A percentile compares a stretch with the other conserved stretches of the same genome.
Conservation (phyloP, 2,113 vertebrate genomes). For the Gavialis gangeticus region DNA sequence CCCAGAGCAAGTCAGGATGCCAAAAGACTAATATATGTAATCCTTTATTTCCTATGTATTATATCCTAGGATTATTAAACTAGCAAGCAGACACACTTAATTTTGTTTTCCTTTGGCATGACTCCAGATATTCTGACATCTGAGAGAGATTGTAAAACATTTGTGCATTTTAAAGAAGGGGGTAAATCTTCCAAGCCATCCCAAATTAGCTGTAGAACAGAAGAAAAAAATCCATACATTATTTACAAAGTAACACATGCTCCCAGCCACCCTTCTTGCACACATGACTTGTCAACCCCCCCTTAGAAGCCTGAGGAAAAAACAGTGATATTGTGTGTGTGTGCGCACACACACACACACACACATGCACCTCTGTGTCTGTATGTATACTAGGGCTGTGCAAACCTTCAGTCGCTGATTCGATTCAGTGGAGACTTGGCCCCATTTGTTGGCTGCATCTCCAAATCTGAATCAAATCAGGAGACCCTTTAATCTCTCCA, state of each 20-base stretch:
- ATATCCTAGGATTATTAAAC: constrained; percentile 22
- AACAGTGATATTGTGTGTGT: neutral
- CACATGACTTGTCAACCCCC: neutral
- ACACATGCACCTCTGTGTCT: too few relatives aligned
- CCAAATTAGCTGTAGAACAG: constrained; percentile 31
- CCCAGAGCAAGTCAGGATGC: constrained; percentile 12
- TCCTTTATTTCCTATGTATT: constrained; percentile 54
- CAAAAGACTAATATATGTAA: constrained; percentile 13
- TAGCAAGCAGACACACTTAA: neutral
- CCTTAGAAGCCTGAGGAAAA: neutral
- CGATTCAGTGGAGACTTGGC: too few relatives aligned
- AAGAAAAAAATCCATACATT: neutral
- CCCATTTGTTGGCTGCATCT: too few relatives aligned
- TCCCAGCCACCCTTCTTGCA: constrained; percentile 11
- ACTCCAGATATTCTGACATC: neutral
- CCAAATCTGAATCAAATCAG: too few relatives aligned
- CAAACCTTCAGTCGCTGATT: too few relatives aligned
- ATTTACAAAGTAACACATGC: constrained; percentile 27
- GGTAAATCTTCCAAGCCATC: neutral
- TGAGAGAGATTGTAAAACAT: neutral
- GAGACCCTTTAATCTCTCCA: too few relatives aligned
- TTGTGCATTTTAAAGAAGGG: constrained; percentile 8
- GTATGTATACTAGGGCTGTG: too few relatives aligned
- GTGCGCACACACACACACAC: neutral
- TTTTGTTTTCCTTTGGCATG: constrained; percentile 1